These are phyloP conservation scores for Macroglossus sobrinus DNA, from an alignment of 2,113 vertebrate species.

Conservation along the genomic window DNA sequence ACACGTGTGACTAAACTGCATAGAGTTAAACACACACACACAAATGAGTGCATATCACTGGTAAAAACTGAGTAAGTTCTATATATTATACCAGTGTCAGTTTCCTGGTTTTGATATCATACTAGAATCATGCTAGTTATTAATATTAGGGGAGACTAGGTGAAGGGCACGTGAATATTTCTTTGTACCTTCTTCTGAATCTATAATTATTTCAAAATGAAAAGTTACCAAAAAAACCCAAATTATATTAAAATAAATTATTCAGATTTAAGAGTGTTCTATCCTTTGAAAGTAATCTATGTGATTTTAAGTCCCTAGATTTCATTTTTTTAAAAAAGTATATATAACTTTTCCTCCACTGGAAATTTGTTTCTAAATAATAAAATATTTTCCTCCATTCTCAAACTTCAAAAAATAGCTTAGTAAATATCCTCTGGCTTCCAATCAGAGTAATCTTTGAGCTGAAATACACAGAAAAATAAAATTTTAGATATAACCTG, in stretches of 20 bases:
- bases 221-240: background rate
- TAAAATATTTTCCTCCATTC: background rate
- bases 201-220: background rate
- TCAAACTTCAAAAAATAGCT: background rate
- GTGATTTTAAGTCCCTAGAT: background rate
- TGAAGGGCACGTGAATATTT: background rate
- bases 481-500: background rate
- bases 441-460: conserved; percentile 10
- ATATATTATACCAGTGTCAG: background rate
- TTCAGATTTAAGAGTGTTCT: background rate
- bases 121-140: background rate
- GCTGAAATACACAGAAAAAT: conserved; percentile 12
- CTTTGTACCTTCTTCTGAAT: background rate
- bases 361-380: background rate
- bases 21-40: background rate
- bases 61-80: background rate
- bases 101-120: background rate
- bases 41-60: background rate
- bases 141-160: background rate
- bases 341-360: background rate
- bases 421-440: background rate
- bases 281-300: background rate
- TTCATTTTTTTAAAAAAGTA: background rate
- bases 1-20: background rate
- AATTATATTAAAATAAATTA: background rate